Evolutionary conservation across 2,888 invertebrate genomes (phyloP).

Genomic region (Lumbricus terrestris): DNA sequence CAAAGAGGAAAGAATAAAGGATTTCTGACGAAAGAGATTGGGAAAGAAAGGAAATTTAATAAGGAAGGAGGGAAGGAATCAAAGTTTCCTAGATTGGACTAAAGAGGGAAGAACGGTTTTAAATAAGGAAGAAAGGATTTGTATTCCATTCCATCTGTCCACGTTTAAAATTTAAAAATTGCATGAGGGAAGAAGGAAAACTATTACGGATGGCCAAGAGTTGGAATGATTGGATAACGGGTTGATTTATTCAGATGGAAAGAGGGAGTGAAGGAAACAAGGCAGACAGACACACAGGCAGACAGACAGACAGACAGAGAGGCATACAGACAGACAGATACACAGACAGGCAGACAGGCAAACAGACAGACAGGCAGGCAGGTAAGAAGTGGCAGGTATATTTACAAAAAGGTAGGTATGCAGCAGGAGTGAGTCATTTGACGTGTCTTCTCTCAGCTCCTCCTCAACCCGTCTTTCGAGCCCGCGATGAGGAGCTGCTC

Average conservation of each 20-base stretch:
- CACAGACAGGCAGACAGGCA: too few species aligned
- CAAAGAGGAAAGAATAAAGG: background rate
- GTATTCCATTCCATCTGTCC: too few species aligned
- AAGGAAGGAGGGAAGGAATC: background rate
- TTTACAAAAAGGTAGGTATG: too few species aligned
- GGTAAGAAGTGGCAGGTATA: too few species aligned
- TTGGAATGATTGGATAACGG: background rate
- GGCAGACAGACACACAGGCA: background rate
- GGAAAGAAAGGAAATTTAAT: background rate
- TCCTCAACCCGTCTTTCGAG: background rate
- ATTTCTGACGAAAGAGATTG: background rate
- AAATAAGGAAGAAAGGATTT: too few species aligned
- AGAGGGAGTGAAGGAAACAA: background rate
- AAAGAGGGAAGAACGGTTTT: background rate
- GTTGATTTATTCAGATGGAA: background rate
- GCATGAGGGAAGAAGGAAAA: too few species aligned
- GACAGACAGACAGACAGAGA: background rate
- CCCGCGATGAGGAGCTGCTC: background rate
- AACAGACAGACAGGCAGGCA: too few species aligned
- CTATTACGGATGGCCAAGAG: background rate
- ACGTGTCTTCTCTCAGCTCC: background rate
- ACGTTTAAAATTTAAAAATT: too few species aligned
- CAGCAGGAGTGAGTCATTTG: background rate
- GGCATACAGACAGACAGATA: too few species aligned
- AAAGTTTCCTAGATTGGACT: background rate